A percentile compares a stretch with the other conserved stretches of the same genome.
These are phyloP conservation scores for Hyles lineata DNA, from an alignment of 2,888 invertebrate genomes.

Conservation along the genomic window DNA sequence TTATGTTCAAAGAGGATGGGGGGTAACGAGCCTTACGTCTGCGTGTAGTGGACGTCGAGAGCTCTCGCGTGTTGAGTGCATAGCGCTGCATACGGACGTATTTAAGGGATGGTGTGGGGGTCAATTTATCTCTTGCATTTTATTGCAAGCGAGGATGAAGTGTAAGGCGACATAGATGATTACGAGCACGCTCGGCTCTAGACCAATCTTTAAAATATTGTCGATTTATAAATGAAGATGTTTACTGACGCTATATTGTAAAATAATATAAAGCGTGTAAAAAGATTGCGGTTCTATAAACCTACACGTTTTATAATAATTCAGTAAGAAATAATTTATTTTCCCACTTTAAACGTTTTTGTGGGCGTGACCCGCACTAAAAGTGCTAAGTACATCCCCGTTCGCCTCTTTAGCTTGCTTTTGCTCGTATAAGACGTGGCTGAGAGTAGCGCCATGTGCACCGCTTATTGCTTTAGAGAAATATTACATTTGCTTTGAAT, in stretches of 20 bases:
- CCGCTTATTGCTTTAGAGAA: conserved; percentile 23
- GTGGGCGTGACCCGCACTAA: background rate
- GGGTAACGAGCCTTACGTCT: conserved; percentile 8
- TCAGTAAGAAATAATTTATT: too few species aligned
- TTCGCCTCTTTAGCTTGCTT: conserved; percentile 9
- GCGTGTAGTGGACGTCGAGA: conserved; percentile 14
- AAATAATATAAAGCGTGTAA: too few species aligned
- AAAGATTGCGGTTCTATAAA: too few species aligned
- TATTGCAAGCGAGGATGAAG: too few species aligned
- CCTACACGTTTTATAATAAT: too few species aligned
- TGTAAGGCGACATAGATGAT: too few species aligned
- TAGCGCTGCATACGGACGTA: background rate
- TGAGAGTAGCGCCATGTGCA: conserved; percentile 11
- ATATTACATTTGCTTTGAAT: conserved; percentile 21
- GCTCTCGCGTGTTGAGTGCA: conserved; percentile 1
- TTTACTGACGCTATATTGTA: too few species aligned
- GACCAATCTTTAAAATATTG: too few species aligned
- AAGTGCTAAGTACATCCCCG: background rate
- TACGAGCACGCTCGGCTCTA: too few species aligned
- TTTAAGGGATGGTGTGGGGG: background rate
- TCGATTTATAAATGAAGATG: too few species aligned
- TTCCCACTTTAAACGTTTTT: background rate
- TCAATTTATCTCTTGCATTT: background rate
- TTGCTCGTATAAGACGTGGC: background rate
- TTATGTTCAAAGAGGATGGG: background rate